Evolutionary conservation across 2,888 invertebrate genomes (phyloP).

Genomic region (Nyleta sp.): DNA sequence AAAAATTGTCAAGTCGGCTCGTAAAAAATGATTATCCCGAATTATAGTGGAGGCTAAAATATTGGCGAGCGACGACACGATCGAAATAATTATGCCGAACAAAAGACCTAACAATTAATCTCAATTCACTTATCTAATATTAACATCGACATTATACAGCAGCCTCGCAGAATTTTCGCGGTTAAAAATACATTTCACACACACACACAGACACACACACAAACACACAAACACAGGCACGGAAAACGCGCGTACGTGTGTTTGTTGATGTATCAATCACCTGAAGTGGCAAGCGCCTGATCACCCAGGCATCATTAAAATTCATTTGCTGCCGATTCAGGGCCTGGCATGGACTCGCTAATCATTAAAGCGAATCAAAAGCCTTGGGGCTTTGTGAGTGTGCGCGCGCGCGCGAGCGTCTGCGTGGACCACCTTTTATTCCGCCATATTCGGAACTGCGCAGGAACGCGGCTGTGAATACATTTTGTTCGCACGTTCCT

Average conservation of each 20-base stretch:
- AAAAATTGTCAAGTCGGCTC: not conserved
- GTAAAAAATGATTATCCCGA: slow-evolving; percentile 30
- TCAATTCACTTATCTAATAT: slow-evolving; percentile 64
- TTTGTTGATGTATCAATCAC: slow-evolving; percentile 75
- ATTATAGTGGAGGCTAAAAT: slow-evolving; percentile 29
- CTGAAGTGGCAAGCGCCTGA: slow-evolving; percentile 69
- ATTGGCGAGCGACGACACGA: slow-evolving; percentile 23
- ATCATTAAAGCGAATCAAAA: slow-evolving; percentile 72
- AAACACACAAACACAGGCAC: slow-evolving; percentile 37
- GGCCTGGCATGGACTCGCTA: slow-evolving; percentile 69
- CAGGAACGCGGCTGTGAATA: slow-evolving; percentile 48
- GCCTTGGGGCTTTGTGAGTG: slow-evolving; percentile 62
- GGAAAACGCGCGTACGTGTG: slow-evolving; percentile 44
- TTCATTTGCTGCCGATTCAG: slow-evolving; percentile 79
- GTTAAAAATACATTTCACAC: slow-evolving; percentile 22
- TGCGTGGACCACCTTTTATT: slow-evolving; percentile 70
- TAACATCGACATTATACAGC: slow-evolving; percentile 44
- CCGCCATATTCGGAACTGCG: slow-evolving; percentile 57
- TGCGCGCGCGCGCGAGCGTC: too few species aligned
- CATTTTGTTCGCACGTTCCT: slow-evolving; percentile 55
- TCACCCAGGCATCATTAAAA: slow-evolving; percentile 76
- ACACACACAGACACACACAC: too few species aligned
- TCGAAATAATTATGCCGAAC: slow-evolving; percentile 44
- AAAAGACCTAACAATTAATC: slow-evolving; percentile 59
- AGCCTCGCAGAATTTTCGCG: slow-evolving; percentile 43